These are phyloP conservation scores for Ectropis crepuscularia DNA, from an alignment of 2,888 invertebrate genomes.

Conservation along the genomic window DNA sequence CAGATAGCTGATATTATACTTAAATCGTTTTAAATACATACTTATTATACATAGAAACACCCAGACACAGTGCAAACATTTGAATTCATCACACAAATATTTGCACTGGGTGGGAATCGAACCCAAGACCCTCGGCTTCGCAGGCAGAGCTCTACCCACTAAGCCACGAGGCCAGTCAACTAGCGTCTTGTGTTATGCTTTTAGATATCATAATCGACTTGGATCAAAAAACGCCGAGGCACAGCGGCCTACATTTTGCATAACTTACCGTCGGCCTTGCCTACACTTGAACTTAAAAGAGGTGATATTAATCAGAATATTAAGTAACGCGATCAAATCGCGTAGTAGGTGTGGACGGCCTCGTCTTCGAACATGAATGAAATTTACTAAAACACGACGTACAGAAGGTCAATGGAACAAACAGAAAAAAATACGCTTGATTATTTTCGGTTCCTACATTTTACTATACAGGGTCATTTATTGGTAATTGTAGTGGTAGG, in stretches of 20 bases:
- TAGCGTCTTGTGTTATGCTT: no score
- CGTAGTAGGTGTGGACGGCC: conserved; percentile 11
- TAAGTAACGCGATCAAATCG: conserved; percentile 11
- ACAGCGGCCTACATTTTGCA: neutral
- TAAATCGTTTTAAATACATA: no score
- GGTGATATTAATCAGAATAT: conserved; percentile 8
- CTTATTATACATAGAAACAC: no score
- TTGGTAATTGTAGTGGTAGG: no score
- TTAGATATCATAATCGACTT: neutral
- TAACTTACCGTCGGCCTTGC: conserved; percentile 15
- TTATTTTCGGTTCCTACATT: neutral
- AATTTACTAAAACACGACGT: conserved; percentile 9
- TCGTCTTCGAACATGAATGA: conserved; percentile 14
- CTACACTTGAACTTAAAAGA: conserved; percentile 23
- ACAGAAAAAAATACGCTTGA: neutral
- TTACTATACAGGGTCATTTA: no score
- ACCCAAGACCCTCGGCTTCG: no score
- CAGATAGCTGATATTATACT: no score
- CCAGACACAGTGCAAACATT: no score
- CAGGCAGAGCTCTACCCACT: no score
- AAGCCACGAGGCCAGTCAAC: no score
- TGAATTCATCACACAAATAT: no score
- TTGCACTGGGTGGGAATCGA: no score
- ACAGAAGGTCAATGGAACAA: conserved; percentile 4
- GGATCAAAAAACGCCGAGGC: neutral